Percentiles rank a stretch among this genome's conserved stretches.
phyloP scores from a whole-genome alignment of 2,113 vertebrate species.

The Nematolebias whitei region DNA sequence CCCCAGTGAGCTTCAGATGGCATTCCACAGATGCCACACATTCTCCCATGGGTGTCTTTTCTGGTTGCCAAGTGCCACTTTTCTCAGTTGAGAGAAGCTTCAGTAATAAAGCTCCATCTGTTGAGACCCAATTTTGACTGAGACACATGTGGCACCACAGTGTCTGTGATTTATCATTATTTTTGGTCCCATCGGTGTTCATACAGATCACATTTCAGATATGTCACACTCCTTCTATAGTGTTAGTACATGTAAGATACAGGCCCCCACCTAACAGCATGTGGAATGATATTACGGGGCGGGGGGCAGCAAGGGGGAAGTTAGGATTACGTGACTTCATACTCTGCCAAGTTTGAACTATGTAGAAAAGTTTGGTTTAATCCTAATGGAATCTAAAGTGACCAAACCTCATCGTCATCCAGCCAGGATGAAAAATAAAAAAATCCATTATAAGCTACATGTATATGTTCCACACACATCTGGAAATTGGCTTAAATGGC shows the following conservation, averaged over 20 bases:
- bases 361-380: slow-evolving; percentile 21
- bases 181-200: slow-evolving; percentile 35
- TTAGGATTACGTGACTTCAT: slow-evolving; percentile 43
- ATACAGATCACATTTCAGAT: slow-evolving; percentile 33
- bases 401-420: slow-evolving; percentile 14
- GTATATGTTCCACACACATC: slow-evolving; percentile 62
- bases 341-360: slow-evolving; percentile 27
- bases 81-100: slow-evolving; percentile 49
- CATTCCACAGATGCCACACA: slow-evolving; percentile 74
- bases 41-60: slow-evolving; percentile 65
- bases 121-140: slow-evolving; percentile 41
- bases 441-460: background rate
- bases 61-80: slow-evolving; percentile 66
- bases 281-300: slow-evolving; percentile 9
- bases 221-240: slow-evolving; percentile 11
- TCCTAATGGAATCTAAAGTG: slow-evolving; percentile 25
- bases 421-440: slow-evolving; percentile 22
- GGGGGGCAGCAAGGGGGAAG: slow-evolving; percentile 47
- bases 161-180: slow-evolving; percentile 30
- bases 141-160: slow-evolving; percentile 38
- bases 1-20: slow-evolving; percentile 32
- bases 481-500: slow-evolving; percentile 53
- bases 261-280: slow-evolving; percentile 14
- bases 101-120: slow-evolving; percentile 41
- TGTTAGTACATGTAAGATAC: slow-evolving; percentile 10